Evolutionary conservation across 2,797 vertebrate species (phyloP), one percentile per base, ranked within the genome.

Genomic region (Catamblyrhynchus diadema): DNA sequence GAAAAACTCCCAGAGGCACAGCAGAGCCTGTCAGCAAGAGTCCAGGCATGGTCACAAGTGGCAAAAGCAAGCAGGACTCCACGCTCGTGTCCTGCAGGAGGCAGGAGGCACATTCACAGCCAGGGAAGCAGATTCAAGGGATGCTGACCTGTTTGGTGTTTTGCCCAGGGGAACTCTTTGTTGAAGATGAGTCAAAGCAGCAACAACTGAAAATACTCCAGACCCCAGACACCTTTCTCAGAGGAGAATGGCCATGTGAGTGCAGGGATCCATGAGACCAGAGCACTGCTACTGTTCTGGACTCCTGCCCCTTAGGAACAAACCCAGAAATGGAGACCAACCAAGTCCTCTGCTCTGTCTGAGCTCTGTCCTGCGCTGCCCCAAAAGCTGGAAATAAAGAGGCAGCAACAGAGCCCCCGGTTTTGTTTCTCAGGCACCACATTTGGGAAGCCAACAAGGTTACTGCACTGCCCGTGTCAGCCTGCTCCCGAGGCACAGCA

Each of bases 1-100:
- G 35, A 8, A 8, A 42, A 39, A 48, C n/a, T 10, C 6, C 4
- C 5, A 1, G 2, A 0, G 5, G 22, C 39, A 69, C 4, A 35
- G 10, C 45, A 24, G 3, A 57, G 35, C 41, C 32, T 33, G 1
- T 2, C 12, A 14, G 35, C 10, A 25, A 6, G 13, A 8, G 14
- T 45, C 25, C 44, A 22, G 25, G 32, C 41, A 39, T 1, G 53
- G 33, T 23, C 64, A 22, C 23, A 51, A 15, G 25, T 11, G 33
- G n/a, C 50, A 67, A 30, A 54, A 27, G 2, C 39, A 47, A 27
- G 37, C 6, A 19, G 9, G 23, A 32, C 15, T 61, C 41, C 1
- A 0, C 1, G 5, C 19, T 42, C 42, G 14, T 2, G 4, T 3
- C 32, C 7, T 25, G 27, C n/a, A 42, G n/a, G 23, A 25, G 45